Evolutionary conservation across 2,888 invertebrate species (phyloP), one percentile per base, ranked within the genome.

Genomic region (Digitonthophagus gazella): DNA sequence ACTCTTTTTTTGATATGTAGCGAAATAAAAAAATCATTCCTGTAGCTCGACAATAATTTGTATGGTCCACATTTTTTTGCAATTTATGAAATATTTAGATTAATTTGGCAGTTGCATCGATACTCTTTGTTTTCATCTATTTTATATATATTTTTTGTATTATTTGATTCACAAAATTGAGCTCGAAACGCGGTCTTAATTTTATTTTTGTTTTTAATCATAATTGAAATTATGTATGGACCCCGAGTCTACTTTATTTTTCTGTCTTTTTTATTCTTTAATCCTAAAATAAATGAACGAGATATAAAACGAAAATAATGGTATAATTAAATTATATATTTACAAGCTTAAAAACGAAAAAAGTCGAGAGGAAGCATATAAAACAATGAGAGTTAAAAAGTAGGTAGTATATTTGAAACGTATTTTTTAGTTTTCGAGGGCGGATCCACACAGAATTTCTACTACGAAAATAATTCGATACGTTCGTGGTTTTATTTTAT

Each of bases 391-490:
- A 61, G 15, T 18, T 18, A 20, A 15, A 57, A 14, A 57, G 14
- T 57, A 57, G 16, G 16, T 15, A 15, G 57, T 61, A 61, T 61
- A 57, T 61, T 61, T 61, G 6, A 61, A 61, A 20, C 11, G 6
- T 19, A 16, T 61, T 61, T 61, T 19, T 19, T 18, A 18, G 20
- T 19, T 61, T 61, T 20, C 11, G 56, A 15, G 3, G 4, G n/a
- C 15, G 66, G 66, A 66, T 69, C 69, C 69, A 69, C 67, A 69
- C 69, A 69, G 67, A 69, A 67, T 69, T 69, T 69, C 64, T 19
- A 18, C 61, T 61, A 61, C 61, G 61, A 61, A 61, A 57, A 69
- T 67, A 65, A 64, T 70, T 56, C 56, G 66, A 64, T 57, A 66
- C 66, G 63, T 65, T 58, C 57, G 11, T 66, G 65, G 54, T 66